Conservation (phyloP, 2,888 invertebrate genomes). For the Agriopis leucophaearia region DNA sequence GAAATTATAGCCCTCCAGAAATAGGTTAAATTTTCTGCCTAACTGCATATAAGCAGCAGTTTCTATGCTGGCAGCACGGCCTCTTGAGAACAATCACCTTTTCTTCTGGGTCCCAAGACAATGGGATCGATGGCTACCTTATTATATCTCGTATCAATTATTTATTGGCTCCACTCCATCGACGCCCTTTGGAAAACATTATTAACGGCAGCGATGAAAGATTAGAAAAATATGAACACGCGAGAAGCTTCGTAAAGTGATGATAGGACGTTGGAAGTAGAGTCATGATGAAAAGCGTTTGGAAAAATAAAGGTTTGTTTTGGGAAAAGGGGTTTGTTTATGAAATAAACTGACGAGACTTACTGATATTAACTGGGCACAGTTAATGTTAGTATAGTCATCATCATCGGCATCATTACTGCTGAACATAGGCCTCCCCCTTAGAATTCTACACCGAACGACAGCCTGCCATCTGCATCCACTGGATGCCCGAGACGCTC, state of each 20-base stretch:
- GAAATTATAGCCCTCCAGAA: too few relatives aligned
- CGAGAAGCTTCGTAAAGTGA: conserved; percentile 12
- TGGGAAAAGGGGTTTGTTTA: not conserved
- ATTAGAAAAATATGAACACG: conserved; percentile 48
- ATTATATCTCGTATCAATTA: conserved; percentile 32
- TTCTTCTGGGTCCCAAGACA: not conserved
- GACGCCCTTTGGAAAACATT: conserved; percentile 51
- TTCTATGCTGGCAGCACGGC: not conserved
- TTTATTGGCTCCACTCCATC: conserved; percentile 57
- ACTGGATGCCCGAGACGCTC: too few relatives aligned
- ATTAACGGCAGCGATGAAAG: conserved; percentile 52
- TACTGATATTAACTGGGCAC: too few relatives aligned
- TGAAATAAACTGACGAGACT: not conserved
- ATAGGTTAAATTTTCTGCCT: too few relatives aligned
- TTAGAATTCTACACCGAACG: too few relatives aligned
- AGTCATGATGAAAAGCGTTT: conserved; percentile 6
- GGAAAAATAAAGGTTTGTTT: conserved; percentile 1
- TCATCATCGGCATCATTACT: too few relatives aligned
- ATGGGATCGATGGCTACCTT: conserved; percentile 8
- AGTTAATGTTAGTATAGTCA: too few relatives aligned
- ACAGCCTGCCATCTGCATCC: too few relatives aligned
- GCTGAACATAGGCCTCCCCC: too few relatives aligned
- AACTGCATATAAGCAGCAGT: too few relatives aligned
- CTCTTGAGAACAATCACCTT: not conserved
- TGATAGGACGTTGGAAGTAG: conserved; percentile 13